Base-by-base conservation (phyloP, 1,140 invertebrate genomes). In the Batillaria attramentaria region DNA sequence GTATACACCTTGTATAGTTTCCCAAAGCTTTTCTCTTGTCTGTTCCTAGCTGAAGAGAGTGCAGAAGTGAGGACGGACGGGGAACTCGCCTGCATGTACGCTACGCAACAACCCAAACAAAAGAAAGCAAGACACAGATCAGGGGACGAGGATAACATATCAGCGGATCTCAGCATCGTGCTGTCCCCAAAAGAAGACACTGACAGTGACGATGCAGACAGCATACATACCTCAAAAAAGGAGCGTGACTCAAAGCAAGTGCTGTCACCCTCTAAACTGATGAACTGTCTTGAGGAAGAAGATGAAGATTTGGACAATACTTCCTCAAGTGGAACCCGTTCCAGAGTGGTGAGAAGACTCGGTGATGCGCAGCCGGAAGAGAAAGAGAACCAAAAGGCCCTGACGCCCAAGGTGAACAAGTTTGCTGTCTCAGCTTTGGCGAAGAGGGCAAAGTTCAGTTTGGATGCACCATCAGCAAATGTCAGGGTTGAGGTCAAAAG, bases 401-500 rank as follows among this genome's bases (percentile, higher is more conserved):
- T 69, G 66, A 31, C 37, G 3, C 24, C 73, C 50, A 62, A 18
- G 20, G 73, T 43, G n/a, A 81, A 81, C 50, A 70, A 77, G 35
- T 81, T 81, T 81, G 79, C 79, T 3, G 69, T 77, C 31, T 60
- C 68, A 2, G 28, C 54, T 31, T 18, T 46, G n/a, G 35, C 41
- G 5, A 77, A 66, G 46, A 39, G 35, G 31, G 54, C 69, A 10
- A 77, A 69, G 33, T 82, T 82, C 72, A 72, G 72, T 62, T 28
- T 82, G 31, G 65, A 82, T 74, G 43, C 54, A 3, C 43, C 70
- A 3, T 68, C 68, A 37, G 39, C 54, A 16, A 31, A 65, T 0
- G 37, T 62, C 33, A 62, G n/a, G 8, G 60, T 79, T 43, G 57
- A 79, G 37, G 81, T 82, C 4, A 79, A 68, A 54, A 82, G 81